These are phyloP conservation scores for Miichthys miiuy DNA, from an alignment of 2,797 vertebrate species.

Conservation along the genomic window DNA sequence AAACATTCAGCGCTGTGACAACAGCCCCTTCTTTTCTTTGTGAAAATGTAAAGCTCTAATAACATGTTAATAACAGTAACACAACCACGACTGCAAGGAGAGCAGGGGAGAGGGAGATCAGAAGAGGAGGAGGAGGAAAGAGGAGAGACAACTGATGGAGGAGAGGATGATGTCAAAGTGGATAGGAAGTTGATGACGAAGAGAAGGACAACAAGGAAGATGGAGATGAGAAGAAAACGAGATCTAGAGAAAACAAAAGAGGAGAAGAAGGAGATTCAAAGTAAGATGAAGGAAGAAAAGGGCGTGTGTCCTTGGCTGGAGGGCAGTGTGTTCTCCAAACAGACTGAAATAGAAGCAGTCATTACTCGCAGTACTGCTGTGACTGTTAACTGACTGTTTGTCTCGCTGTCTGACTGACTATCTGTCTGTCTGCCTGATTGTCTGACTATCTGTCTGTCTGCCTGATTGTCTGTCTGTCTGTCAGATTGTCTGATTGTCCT, in stretches of 20 bases:
- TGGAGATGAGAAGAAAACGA: neutral
- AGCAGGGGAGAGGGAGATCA: neutral
- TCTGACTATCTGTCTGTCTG: neutral
- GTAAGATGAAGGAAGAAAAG: constrained; percentile 19
- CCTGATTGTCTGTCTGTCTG: neutral
- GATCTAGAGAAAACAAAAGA: constrained; percentile 8
- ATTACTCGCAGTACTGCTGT: constrained; percentile 55
- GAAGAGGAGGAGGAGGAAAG: neutral
- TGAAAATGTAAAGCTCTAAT: neutral
- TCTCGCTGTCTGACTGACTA: neutral
- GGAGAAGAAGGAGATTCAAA: neutral
- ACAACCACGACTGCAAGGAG: neutral
- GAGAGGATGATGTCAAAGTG: neutral
- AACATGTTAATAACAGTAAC: neutral
- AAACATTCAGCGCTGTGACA: neutral
- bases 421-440: neutral
- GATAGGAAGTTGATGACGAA: neutral
- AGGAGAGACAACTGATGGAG: neutral
- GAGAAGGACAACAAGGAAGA: neutral
- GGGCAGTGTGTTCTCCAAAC: constrained; percentile 57
- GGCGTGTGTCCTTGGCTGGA: constrained; percentile 44
- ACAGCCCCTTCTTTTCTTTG: neutral
- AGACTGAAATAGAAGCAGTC: constrained; percentile 71
- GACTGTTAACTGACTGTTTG: constrained; percentile 29
- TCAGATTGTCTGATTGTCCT: neutral